Base-by-base conservation (phyloP, 2,797 vertebrate genomes). In the Perodicticus potto region DNA sequence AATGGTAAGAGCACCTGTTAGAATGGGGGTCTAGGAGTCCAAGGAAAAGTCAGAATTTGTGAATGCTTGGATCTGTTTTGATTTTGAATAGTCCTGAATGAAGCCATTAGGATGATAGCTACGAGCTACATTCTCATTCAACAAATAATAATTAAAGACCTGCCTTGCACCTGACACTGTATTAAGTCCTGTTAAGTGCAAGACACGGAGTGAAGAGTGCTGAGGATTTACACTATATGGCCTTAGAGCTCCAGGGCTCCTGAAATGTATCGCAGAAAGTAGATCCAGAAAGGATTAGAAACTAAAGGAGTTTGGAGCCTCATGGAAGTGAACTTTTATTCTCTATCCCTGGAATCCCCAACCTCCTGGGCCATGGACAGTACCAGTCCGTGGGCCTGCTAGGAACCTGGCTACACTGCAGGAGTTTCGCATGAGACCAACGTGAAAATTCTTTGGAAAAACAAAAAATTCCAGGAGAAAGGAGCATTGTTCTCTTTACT, bases 1-100 rank as follows among this genome's bases (percentile, higher is more conserved):
- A 97, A 88, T 97, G 97, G 98, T 98, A 98, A 86, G 97, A 85
- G 7, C 25, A 65, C 14, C 22, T 49, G 25, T 67, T 43, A 5
- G 37, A 55, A 61, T 55, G 20, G 22, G 23, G 6, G 22, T 43
- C 20, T 77, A 88, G 40, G 34, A 59, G 92, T 69, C 12, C 70
- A 59, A 12, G 37, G 63, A 59, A 77, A 92, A 94, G 63, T 43
- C 40, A 76, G 70, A 76, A 65, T 27, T 43, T 89, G 17, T 61
- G 53, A 84, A 22, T 45, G 34, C 6, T 73, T 83, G 13, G 27
- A 29, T 84, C 27, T 70, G 25, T 45, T 81, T 88, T 78, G 17
- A 27, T 86, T 34, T 92, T 72, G 55, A 73, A n/a, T 67, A 20
- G 32, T 67, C 34, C 29, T 72, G 25, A 53, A 40, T 76, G 22